Conservation (phyloP, 2,888 invertebrate genomes). For the Aethes cnicana region DNA sequence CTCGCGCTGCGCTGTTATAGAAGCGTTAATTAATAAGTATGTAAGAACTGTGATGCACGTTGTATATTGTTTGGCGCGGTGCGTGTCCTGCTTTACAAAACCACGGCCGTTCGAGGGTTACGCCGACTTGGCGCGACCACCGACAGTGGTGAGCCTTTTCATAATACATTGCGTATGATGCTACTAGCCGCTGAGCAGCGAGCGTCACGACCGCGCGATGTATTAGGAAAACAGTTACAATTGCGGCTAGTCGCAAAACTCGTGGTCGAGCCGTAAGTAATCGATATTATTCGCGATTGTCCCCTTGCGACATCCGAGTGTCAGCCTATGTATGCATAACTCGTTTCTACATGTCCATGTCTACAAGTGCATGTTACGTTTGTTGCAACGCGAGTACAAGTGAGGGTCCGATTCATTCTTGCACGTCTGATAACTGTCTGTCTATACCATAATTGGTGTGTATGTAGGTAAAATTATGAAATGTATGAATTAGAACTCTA, state of each 20-base stretch:
- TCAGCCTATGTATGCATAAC: slow-evolving; percentile 14
- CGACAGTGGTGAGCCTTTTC: too few species aligned
- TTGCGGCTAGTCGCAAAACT: too few species aligned
- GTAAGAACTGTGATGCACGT: slow-evolving; percentile 18
- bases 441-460: slow-evolving; percentile 16
- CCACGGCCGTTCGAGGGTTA: slow-evolving; percentile 20
- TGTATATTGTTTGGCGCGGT: slow-evolving; percentile 34
- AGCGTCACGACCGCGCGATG: too few species aligned
- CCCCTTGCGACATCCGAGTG: slow-evolving; percentile 39
- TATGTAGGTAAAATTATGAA: slow-evolving; percentile 5
- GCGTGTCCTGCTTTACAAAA: slow-evolving; percentile 44
- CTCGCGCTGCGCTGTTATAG: slow-evolving; percentile 3
- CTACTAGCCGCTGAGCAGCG: too few species aligned
- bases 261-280: slow-evolving; percentile 44
- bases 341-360: slow-evolving; percentile 7
- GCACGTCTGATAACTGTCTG: slow-evolving; percentile 26
- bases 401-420: slow-evolving; percentile 25
- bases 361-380: slow-evolving; percentile 20
- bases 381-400: slow-evolving; percentile 17
- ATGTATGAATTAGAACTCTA: slow-evolving; percentile 11
- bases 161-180: too few species aligned
- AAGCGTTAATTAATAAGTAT: slow-evolving; percentile 23
- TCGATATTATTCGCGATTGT: slow-evolving; percentile 66
- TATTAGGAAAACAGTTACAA: too few species aligned
- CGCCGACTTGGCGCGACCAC: too few species aligned